Evolutionary conservation across 2,888 invertebrate species (phyloP).

Genomic region (Sinelater perroti): DNA sequence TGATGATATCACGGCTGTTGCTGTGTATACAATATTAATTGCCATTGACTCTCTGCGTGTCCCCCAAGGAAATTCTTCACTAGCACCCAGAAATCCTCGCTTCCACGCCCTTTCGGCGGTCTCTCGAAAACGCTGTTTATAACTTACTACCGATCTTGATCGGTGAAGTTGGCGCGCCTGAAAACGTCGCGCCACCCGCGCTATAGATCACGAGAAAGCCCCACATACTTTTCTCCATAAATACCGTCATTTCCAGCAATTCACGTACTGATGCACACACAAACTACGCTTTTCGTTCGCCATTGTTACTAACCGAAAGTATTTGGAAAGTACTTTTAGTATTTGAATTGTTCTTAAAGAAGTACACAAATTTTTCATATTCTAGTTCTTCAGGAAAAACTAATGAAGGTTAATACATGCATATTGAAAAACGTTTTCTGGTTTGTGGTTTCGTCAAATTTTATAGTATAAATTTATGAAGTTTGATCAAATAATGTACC

Average conservation of each 20-base stretch:
- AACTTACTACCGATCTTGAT: conserved; percentile 23
- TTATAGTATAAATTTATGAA: too few species aligned
- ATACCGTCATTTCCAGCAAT: conserved; percentile 25
- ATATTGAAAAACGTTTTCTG: too few species aligned
- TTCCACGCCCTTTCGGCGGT: conserved; percentile 7
- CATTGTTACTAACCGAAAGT: conserved; percentile 12
- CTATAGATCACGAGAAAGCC: conserved; percentile 22
- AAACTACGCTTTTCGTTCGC: conserved; percentile 2
- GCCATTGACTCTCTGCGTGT: conserved; percentile 53
- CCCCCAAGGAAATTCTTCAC: conserved; percentile 53
- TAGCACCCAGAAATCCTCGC: conserved; percentile 48
- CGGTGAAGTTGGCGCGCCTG: conserved; percentile 7
- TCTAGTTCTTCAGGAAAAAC: too few species aligned
- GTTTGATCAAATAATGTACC: too few species aligned
- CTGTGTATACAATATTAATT: conserved; percentile 41
- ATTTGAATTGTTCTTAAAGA: too few species aligned
- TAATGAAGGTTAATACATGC: too few species aligned
- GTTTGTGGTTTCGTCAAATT: too few species aligned
- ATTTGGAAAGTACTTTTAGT: too few species aligned
- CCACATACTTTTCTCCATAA: conserved; percentile 25
- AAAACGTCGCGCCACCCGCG: conserved; percentile 21
- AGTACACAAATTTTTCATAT: too few species aligned
- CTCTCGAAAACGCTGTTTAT: conserved; percentile 17
- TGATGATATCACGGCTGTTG: conserved; percentile 26
- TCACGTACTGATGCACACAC: conserved; percentile 20